A percentile compares a stretch with the other conserved stretches of the same genome.
Conservation (phyloP, 2,113 vertebrate genomes). For the Cheilinus undulatus region DNA sequence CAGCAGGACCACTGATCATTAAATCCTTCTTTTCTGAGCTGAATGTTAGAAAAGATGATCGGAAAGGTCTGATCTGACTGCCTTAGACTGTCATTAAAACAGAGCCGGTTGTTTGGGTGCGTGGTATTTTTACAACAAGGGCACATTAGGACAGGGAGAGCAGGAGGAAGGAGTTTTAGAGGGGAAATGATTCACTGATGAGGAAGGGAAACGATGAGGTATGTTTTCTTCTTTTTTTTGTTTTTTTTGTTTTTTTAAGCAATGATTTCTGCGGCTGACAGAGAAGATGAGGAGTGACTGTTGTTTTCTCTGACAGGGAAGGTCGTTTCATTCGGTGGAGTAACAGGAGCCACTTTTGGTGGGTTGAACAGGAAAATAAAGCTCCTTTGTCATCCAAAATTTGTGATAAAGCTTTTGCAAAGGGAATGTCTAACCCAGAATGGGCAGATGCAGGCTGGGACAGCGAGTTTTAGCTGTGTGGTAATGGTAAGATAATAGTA, state of each 20-base stretch:
- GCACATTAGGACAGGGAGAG: background rate
- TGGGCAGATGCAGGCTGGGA: background rate
- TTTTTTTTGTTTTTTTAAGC: constrained; percentile 9
- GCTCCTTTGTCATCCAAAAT: constrained; percentile 9
- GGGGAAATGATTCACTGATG: constrained; percentile 26
- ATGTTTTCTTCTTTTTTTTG: too few species aligned
- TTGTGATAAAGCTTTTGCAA: background rate
- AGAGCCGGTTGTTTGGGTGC: background rate
- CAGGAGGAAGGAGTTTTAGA: background rate
- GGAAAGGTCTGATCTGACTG: background rate
- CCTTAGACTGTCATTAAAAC: background rate
- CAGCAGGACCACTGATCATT: background rate
- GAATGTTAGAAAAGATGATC: background rate
- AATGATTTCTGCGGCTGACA: constrained; percentile 19
- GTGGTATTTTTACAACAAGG: background rate
- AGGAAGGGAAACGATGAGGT: constrained; percentile 6
- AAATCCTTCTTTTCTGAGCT: background rate
- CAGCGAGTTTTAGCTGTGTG: too few species aligned
- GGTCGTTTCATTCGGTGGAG: constrained; percentile 18
- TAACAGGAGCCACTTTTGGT: constrained; percentile 4
- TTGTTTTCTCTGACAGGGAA: constrained; percentile 18
- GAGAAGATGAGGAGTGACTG: constrained; percentile 2
- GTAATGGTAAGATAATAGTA: background rate
- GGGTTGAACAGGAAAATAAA: background rate
- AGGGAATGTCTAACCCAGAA: background rate